Conservation (phyloP, 2,797 vertebrate species). For the Peromyscus nudipes region DNA sequence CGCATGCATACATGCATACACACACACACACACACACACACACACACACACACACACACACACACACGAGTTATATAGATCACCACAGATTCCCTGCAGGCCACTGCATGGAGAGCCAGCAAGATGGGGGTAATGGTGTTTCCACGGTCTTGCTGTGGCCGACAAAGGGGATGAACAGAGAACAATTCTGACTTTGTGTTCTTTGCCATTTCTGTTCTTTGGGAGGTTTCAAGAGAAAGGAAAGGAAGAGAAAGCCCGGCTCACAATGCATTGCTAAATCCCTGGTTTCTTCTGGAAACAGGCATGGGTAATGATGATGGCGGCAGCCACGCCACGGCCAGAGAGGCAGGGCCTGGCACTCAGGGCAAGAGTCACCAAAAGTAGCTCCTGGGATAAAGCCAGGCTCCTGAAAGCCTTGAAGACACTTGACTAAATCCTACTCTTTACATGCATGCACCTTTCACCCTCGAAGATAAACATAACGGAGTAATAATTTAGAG, state of each 20-base stretch:
- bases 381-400: not conserved
- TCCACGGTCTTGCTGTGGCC: not conserved
- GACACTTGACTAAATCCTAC: not conserved
- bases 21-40: not conserved
- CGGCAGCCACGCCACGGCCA: not conserved
- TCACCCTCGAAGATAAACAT: not conserved
- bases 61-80: no score
- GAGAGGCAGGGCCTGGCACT: fast-evolving
- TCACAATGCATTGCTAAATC: fast-evolving
- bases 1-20: fast-evolving
- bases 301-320: fast-evolving
- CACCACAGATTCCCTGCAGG: not conserved
- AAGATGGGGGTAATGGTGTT: not conserved
- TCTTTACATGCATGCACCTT: not conserved
- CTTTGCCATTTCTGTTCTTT: not conserved
- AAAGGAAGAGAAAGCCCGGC: no score
- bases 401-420: no score
- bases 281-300: not conserved
- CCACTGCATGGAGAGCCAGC: not conserved
- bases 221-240: not conserved
- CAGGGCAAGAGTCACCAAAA: not conserved
- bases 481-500: not conserved
- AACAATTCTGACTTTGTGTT: not conserved
- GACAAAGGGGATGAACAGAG: fast-evolving
- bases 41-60: fast-evolving